Percentiles rank a stretch among this genome's conserved stretches.
Evolutionary conservation across 2,797 vertebrate genomes (phyloP).

Genomic region (Monodelphis domestica): DNA sequence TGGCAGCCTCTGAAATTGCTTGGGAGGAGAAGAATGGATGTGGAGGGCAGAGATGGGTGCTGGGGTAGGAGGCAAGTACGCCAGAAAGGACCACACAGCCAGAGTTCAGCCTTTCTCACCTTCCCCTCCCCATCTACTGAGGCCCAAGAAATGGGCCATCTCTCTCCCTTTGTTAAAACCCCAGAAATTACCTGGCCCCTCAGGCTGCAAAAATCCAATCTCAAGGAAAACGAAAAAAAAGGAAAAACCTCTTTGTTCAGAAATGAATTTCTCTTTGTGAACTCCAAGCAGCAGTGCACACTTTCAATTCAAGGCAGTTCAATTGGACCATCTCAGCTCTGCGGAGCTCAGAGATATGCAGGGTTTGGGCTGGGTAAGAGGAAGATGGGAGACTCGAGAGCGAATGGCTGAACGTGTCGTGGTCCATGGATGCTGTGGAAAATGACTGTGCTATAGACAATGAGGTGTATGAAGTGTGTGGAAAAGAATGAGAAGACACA

Average conservation of each 20-base stretch:
- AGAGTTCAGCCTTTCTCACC: not conserved
- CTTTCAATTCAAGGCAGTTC: not conserved
- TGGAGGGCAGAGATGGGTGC: not conserved
- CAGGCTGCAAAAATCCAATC: not conserved
- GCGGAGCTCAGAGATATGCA: not conserved
- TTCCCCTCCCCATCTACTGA: not conserved
- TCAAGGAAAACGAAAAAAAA: not conserved
- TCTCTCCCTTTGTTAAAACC: not conserved
- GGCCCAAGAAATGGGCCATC: not conserved
- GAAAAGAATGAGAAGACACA: not conserved
- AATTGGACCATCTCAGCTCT: not conserved
- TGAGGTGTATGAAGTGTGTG: not conserved
- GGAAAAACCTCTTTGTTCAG: not conserved
- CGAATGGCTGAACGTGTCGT: not conserved
- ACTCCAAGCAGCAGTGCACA: not conserved
- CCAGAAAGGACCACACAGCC: not conserved
- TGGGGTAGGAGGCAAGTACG: not conserved
- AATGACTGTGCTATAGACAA: not conserved
- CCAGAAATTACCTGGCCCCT: not conserved
- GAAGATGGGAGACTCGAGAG: not conserved
- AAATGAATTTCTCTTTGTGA: slow-evolving; percentile 1
- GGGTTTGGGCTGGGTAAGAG: not conserved
- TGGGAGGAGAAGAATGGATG: not conserved
- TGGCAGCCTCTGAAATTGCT: not conserved
- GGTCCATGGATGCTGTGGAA: not conserved